These are phyloP conservation scores for Phrynocephalus versicolor DNA, from an alignment of 2,113 vertebrate species.

Conservation along the genomic window DNA sequence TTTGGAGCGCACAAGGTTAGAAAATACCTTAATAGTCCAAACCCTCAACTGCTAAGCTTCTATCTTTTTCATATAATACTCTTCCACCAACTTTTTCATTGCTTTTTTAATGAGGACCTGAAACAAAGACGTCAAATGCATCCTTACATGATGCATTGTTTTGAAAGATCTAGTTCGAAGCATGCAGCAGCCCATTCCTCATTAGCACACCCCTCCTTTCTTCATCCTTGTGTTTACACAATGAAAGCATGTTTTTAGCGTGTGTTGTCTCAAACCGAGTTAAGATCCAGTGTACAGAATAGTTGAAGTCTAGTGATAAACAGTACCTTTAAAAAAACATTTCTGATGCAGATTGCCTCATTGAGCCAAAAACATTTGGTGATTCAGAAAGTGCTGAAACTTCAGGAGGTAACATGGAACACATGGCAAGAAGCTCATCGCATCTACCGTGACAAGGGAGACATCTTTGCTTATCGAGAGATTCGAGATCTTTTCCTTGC, in stretches of 20 bases:
- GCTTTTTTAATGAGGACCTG: background rate
- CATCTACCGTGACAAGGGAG: constrained; percentile 43
- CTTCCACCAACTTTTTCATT: background rate
- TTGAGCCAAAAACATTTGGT: constrained; percentile 67
- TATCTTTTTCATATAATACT: background rate
- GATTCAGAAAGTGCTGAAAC: constrained; percentile 61
- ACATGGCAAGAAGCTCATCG: constrained; percentile 51
- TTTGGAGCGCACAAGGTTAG: background rate
- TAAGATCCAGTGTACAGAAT: background rate
- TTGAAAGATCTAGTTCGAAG: background rate
- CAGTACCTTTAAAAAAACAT: background rate
- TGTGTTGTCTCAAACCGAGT: background rate
- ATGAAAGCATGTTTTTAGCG: background rate
- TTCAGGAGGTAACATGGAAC: constrained; percentile 33
- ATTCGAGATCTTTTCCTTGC: constrained; percentile 9
- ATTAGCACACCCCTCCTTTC: background rate
- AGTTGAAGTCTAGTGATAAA: background rate
- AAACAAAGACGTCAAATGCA: background rate
- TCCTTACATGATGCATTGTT: background rate
- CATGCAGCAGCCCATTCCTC: background rate
- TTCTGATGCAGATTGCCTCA: constrained; percentile 57
- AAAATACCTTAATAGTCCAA: background rate
- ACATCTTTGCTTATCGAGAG: constrained; percentile 14
- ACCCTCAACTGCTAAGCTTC: background rate
- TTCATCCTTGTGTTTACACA: background rate